Percentiles rank a stretch among this genome's conserved stretches.
phyloP scores from a whole-genome alignment of 2,113 vertebrate species.

The Carettochelys insculpta region DNA sequence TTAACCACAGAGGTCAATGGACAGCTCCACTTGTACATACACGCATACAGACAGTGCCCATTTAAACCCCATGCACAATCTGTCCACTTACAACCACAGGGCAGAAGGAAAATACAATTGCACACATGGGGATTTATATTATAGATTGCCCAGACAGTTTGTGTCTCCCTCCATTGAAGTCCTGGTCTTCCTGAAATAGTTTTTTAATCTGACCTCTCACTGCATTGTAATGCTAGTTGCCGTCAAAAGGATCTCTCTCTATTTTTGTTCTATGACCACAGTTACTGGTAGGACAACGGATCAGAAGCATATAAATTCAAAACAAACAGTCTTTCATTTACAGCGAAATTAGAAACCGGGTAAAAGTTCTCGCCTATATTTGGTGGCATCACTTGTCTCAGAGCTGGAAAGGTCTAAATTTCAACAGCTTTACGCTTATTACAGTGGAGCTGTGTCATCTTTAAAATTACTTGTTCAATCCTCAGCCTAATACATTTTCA shows the following conservation, averaged over 20 bases:
- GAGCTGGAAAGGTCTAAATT: background rate
- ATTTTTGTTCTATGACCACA: background rate
- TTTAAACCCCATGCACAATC: background rate
- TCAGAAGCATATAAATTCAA: background rate
- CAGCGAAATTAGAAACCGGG: background rate
- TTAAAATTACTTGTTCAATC: background rate
- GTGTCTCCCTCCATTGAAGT: background rate
- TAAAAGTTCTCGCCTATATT: background rate
- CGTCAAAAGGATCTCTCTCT: background rate
- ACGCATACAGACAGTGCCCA: background rate
- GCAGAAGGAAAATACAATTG: background rate
- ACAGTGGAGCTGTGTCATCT: background rate
- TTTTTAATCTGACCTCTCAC: background rate
- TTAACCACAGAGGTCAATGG: rapidly evolving
- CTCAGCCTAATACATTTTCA: background rate
- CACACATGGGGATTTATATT: background rate
- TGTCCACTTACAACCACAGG: background rate
- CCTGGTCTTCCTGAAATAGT: background rate
- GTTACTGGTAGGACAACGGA: background rate
- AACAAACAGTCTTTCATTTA: background rate
- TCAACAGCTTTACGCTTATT: background rate
- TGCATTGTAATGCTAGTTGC: background rate
- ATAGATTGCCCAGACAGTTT: background rate
- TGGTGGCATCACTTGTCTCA: background rate
- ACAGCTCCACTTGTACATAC: background rate